A percentile compares a stretch with the other conserved stretches of the same genome.
These are phyloP conservation scores for Syngnathus floridae DNA, from an alignment of 2,113 vertebrate genomes.

Conservation along the genomic window DNA sequence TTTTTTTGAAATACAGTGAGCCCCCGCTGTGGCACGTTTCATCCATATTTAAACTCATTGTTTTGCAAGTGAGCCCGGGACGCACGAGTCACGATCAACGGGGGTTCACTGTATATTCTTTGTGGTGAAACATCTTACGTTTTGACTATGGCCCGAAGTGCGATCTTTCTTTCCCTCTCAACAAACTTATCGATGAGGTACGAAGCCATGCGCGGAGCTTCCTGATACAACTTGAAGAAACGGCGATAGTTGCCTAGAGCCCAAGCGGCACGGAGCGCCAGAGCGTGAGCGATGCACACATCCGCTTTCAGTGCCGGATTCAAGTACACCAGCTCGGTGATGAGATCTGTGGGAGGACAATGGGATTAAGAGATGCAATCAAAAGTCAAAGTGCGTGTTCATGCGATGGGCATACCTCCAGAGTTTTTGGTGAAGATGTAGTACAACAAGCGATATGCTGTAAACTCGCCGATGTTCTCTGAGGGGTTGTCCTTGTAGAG, in stretches of 20 bases:
- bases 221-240: constrained; percentile 81
- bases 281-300: constrained; percentile 78
- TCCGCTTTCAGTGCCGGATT: constrained; percentile 79
- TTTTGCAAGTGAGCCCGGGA: too few relatives aligned
- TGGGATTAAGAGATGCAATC: not conserved
- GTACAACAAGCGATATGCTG: constrained; percentile 85
- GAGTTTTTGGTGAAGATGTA: constrained; percentile 91
- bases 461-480: constrained; percentile 85
- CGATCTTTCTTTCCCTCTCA: constrained; percentile 82
- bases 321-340: constrained; percentile 83
- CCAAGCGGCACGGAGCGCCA: constrained; percentile 82
- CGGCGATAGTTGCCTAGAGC: constrained; percentile 84
- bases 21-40: not conserved
- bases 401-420: constrained; percentile 68
- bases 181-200: constrained; percentile 92
- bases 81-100: not conserved
- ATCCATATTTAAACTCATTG: too few relatives aligned
- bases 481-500: constrained; percentile 81
- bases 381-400: not conserved
- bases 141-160: constrained; percentile 87
- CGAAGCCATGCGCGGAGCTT: constrained; percentile 84
- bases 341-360: constrained; percentile 71
- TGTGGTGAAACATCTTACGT: constrained; percentile 71
- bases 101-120: not conserved
- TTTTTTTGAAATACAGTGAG: not conserved